phyloP scores from a whole-genome alignment of 1,140 invertebrate species.

The Ostrea denselamellosa region DNA sequence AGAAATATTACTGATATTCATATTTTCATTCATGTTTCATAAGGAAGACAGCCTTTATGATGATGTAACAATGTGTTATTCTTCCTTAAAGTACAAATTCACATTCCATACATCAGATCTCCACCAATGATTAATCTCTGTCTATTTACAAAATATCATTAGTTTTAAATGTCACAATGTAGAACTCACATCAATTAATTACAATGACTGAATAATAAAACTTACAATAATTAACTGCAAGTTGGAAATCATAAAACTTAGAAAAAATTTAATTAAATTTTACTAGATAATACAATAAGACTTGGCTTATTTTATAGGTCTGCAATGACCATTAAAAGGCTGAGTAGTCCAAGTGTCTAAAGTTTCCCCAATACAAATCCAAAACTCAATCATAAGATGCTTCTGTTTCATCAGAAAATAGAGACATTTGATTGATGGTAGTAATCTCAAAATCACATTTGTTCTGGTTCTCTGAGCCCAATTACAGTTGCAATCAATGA shows the following conservation, averaged over 20 bases:
- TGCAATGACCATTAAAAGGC: constrained; percentile 17
- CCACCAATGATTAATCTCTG: too few relatives aligned
- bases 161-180: too few relatives aligned
- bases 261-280: background rate
- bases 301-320: background rate
- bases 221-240: background rate
- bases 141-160: too few relatives aligned
- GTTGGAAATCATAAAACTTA: background rate
- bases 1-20: too few relatives aligned
- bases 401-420: constrained; percentile 24
- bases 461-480: constrained; percentile 23
- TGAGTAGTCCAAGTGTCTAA: background rate
- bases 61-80: too few relatives aligned
- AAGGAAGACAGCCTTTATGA: too few relatives aligned
- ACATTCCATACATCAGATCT: too few relatives aligned
- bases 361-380: constrained; percentile 7
- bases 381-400: constrained; percentile 15
- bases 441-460: constrained; percentile 28
- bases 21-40: too few relatives aligned
- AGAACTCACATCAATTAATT: too few relatives aligned
- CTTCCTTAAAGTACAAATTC: too few relatives aligned
- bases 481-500: constrained; percentile 25
- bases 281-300: background rate
- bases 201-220: too few relatives aligned
- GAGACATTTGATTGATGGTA: constrained; percentile 26